Evolutionary conservation across 2,888 invertebrate species (phyloP).

Genomic region (Ochlodes sylvanus): DNA sequence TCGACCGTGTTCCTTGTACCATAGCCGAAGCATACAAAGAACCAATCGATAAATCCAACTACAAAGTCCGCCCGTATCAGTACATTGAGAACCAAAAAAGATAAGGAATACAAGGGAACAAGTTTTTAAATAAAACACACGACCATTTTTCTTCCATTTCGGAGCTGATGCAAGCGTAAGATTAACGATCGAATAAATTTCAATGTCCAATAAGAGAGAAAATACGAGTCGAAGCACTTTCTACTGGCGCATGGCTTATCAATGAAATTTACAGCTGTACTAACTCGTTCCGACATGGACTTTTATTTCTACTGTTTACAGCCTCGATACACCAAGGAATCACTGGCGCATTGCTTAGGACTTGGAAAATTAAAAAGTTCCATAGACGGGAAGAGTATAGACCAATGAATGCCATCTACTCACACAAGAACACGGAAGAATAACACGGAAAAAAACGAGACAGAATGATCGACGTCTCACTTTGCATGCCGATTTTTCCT

Average conservation of each 20-base stretch:
- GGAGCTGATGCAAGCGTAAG: constrained; percentile 37
- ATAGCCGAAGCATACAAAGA: too few relatives aligned
- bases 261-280: constrained; percentile 46
- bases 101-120: constrained; percentile 31
- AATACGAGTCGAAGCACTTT: constrained; percentile 41
- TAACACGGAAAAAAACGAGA: too few relatives aligned
- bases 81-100: constrained; percentile 22
- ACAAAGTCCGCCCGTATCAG: background rate
- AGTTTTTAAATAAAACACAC: constrained; percentile 38
- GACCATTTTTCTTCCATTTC: constrained; percentile 37
- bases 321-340: background rate
- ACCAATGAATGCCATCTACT: too few relatives aligned
- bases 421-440: too few relatives aligned
- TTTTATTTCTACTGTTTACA: constrained; percentile 36
- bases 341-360: background rate
- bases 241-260: constrained; percentile 45
- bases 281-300: constrained; percentile 33
- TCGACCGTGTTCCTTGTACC: too few relatives aligned
- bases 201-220: constrained; percentile 45
- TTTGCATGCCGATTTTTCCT: too few relatives aligned
- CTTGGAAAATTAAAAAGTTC: background rate
- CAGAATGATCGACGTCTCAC: too few relatives aligned
- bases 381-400: too few relatives aligned
- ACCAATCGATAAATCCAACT: background rate
- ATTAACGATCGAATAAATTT: constrained; percentile 46